Percentiles rank a stretch among this genome's conserved stretches.
Conservation (phyloP, 1,140 invertebrate species). For the Tetraneura akinire region DNA sequence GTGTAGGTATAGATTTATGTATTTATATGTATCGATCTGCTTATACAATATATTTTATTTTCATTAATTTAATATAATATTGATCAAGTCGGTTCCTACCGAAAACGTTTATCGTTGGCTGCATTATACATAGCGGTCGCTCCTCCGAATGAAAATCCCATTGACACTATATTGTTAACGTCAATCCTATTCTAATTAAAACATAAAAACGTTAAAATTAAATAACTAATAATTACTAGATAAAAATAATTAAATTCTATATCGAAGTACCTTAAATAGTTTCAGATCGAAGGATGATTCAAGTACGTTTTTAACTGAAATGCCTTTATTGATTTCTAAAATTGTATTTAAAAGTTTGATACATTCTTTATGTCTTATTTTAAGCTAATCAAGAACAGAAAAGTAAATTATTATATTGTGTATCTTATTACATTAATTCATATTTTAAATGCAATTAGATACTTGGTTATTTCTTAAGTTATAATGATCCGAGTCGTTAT, state of each 20-base stretch:
- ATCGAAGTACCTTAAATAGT: conserved; percentile 55
- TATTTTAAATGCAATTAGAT: neutral
- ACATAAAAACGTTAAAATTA: neutral
- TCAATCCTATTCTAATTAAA: conserved; percentile 63
- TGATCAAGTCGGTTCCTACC: too few relatives aligned
- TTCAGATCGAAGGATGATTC: conserved; percentile 58
- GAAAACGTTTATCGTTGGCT: conserved; percentile 62
- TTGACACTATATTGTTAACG: conserved; percentile 59
- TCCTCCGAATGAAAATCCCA: conserved; percentile 73
- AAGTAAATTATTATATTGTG: neutral
- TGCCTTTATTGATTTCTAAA: conserved; percentile 63
- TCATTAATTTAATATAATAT: too few relatives aligned
- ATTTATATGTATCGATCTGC: too few relatives aligned
- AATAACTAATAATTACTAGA: too few relatives aligned
- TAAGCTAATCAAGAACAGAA: conserved; percentile 57
- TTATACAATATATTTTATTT: too few relatives aligned
- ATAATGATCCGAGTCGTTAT: neutral
- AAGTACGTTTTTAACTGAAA: conserved; percentile 62
- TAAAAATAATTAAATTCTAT: too few relatives aligned
- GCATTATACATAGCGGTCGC: conserved; percentile 65
- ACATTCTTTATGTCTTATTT: conserved; percentile 64
- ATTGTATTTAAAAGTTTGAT: conserved; percentile 63
- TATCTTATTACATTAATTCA: neutral
- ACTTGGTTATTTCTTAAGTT: conserved; percentile 45
- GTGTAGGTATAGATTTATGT: too few relatives aligned